These are phyloP conservation scores for Penaeus indicus DNA, from an alignment of 1,140 invertebrate genomes.

Conservation along the genomic window DNA sequence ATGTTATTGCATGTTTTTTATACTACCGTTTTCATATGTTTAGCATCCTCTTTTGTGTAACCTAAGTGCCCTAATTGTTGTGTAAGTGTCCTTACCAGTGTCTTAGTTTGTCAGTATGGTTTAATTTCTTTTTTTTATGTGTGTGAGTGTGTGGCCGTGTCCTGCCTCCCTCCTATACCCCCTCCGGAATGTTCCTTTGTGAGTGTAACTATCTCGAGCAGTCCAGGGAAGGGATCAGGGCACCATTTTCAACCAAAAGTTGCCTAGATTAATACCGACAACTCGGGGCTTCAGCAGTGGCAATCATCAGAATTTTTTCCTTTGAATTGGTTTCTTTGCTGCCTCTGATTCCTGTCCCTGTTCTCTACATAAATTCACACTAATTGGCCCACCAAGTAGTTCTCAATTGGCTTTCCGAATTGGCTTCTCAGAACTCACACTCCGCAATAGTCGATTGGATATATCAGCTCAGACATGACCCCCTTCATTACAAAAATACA, in stretches of 20 bases:
- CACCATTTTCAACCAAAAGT: no score
- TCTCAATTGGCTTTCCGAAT: slow-evolving; percentile 37
- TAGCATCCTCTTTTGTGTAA: no score
- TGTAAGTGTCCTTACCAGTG: no score
- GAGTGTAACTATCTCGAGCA: not conserved
- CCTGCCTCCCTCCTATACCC: slow-evolving; percentile 46
- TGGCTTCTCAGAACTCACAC: slow-evolving; percentile 3
- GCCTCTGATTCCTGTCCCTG: slow-evolving; percentile 2
- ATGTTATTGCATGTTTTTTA: no score
- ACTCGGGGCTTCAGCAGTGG: slow-evolving; percentile 41
- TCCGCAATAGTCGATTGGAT: slow-evolving; percentile 45
- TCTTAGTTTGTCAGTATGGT: no score
- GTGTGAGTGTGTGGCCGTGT: not conserved
- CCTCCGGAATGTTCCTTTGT: slow-evolving; percentile 52
- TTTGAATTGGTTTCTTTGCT: not conserved
- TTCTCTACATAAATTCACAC: not conserved
- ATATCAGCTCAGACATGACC: slow-evolving; percentile 35
- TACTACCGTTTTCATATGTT: no score
- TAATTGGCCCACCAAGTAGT: slow-evolving; percentile 20
- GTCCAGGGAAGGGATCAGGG: not conserved
- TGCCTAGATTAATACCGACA: not conserved
- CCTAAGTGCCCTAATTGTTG: no score
- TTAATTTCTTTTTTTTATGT: no score
- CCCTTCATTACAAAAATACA: slow-evolving; percentile 52
- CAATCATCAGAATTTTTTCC: not conserved